Conservation (phyloP, 2,113 vertebrate species). For the Holacanthus passer region DNA sequence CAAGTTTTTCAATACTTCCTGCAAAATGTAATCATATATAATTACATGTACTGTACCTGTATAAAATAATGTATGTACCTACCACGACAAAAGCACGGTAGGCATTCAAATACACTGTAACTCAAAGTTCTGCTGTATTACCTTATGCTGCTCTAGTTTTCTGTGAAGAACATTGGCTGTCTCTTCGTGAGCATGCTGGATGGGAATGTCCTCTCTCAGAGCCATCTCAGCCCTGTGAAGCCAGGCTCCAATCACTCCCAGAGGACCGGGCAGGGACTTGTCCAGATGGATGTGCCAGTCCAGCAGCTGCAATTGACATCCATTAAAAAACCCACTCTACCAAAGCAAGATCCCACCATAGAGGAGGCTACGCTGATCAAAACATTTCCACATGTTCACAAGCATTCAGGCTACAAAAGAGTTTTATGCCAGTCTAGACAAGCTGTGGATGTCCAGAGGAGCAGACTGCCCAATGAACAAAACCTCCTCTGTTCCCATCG, state of each 20-base stretch:
- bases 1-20: conserved; percentile 95
- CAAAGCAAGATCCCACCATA: conserved; percentile 31
- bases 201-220: conserved; percentile 90
- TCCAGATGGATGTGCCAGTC: conserved; percentile 97
- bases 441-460: conserved; percentile 38
- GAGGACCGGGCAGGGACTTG: conserved; percentile 93
- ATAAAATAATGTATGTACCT: not conserved
- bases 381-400: conserved; percentile 61
- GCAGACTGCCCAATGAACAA: conserved; percentile 58
- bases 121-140: conserved; percentile 54
- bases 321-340: conserved; percentile 30
- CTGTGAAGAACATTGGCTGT: conserved; percentile 93
- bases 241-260: conserved; percentile 96
- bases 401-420: conserved; percentile 39
- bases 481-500: conserved; percentile 70
- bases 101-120: not conserved
- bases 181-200: conserved; percentile 95
- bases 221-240: conserved; percentile 92
- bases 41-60: not conserved
- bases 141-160: conserved; percentile 95
- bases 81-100: not conserved
- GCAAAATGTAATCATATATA: conserved; percentile 59
- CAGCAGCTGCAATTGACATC: conserved; percentile 86
- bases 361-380: conserved; percentile 28
- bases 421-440: conserved; percentile 42